Conservation (phyloP, 2,888 invertebrate species). For the Dorcus parallelipipedus region DNA sequence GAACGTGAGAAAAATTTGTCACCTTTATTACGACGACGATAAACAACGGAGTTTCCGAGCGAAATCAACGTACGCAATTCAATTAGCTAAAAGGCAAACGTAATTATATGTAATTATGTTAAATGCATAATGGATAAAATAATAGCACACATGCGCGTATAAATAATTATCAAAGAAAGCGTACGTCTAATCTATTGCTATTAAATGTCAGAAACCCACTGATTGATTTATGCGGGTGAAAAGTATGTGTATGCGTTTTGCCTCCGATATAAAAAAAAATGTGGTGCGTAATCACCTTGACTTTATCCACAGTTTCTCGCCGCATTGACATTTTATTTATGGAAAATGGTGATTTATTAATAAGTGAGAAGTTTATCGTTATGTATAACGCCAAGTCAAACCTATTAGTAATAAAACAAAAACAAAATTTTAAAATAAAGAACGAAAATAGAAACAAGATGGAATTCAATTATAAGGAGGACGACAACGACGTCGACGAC, state of each 20-base stretch:
- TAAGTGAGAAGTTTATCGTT: too few species aligned
- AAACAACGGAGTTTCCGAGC: not conserved
- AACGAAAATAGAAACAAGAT: too few species aligned
- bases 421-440: too few species aligned
- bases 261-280: not conserved
- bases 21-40: not conserved
- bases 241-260: not conserved
- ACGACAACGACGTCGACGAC: too few species aligned
- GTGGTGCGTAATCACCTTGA: not conserved
- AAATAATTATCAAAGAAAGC: not conserved
- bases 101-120: not conserved
- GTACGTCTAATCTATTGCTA: not conserved
- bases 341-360: too few species aligned
- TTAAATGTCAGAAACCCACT: not conserved
- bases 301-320: not conserved
- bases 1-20: not conserved
- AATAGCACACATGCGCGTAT: not conserved
- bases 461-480: too few species aligned
- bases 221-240: not conserved
- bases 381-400: too few species aligned
- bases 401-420: too few species aligned
- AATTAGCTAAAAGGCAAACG: not conserved
- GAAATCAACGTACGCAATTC: not conserved
- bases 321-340: too few species aligned
- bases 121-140: slow-evolving; percentile 2